Evolutionary conservation across 2,888 invertebrate species (phyloP), one percentile per base, ranked within the genome.

Genomic region (Clusia tigrina): DNA sequence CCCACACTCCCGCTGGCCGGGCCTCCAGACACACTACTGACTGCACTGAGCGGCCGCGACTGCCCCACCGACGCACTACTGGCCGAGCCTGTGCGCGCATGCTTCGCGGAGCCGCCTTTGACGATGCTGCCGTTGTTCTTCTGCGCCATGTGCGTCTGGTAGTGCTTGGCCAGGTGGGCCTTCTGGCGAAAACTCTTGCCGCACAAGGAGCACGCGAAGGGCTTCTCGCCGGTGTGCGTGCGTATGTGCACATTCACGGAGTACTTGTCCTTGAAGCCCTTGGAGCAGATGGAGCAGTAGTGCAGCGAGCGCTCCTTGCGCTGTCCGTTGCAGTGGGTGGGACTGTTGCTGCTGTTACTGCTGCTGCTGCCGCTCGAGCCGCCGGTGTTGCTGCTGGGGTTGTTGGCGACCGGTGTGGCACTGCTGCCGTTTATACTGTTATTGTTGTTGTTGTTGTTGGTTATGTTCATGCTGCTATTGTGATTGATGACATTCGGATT

Each of bases 141-240:
- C 83, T 94, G 94, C 54, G 93, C 92, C 79, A 94, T 91, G 83
- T 95, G 95, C 66, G 95, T 95, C 86, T 95, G 95, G 81, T 95
- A 94, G 85, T 95, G 95, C 82, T 95, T 95, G 65, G 95, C 95
- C 73, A 95, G 86, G 78, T 95, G 95, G 1, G 95, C 95, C 80
- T 95, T 95, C 83, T 95, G 95, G 55, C 95, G 88, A 85, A 95
- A 95, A 78, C 93, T 93, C 83, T 95, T 96, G 68, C 95, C 95
- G 82, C 98, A 98, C 62, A 96, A 87, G 18, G 92, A 91, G 83
- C 98, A 98, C 37, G 93, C 89, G 84, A 98, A 98, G 0, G 98
- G 98, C 80, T 98, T 98, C 84, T 98, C 98, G 0, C 97, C 98
- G 1, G 98, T 98, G 81, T 98, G 98, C 24, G 98, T 98, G 73